phyloP scores from a whole-genome alignment of 2,113 vertebrate genomes.

The Carettochelys insculpta region DNA sequence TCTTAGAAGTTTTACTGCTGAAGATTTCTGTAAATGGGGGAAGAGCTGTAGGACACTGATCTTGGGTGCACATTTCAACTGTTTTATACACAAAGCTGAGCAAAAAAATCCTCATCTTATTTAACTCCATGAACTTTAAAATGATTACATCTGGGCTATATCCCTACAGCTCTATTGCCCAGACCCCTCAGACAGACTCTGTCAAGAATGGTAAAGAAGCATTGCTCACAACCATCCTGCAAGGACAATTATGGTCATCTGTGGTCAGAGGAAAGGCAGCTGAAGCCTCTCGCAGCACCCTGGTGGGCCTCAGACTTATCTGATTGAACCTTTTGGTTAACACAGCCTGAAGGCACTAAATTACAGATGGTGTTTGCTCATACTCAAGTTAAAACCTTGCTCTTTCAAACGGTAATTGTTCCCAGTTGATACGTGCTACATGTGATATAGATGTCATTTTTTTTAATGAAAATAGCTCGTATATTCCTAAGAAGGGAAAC shows the following conservation, averaged over 20 bases:
- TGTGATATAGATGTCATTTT: constrained; percentile 30
- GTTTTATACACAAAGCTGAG: constrained; percentile 21
- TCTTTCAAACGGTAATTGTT: constrained; percentile 65
- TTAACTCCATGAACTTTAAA: constrained; percentile 8
- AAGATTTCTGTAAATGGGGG: background rate
- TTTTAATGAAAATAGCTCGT: constrained; percentile 18
- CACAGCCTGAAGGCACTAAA: constrained; percentile 44
- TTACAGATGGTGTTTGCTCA: constrained; percentile 62
- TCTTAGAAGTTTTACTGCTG: background rate
- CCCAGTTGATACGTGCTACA: constrained; percentile 45
- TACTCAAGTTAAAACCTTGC: constrained; percentile 65
- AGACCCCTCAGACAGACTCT: constrained; percentile 55
- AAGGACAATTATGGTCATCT: constrained; percentile 31
- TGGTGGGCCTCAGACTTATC: constrained; percentile 43
- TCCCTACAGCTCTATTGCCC: background rate
- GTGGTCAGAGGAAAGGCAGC: constrained; percentile 35
- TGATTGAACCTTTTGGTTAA: constrained; percentile 53
- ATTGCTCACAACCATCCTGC: background rate
- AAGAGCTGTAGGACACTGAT: background rate
- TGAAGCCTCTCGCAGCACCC: background rate
- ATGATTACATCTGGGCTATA: constrained; percentile 46
- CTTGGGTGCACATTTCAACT: background rate
- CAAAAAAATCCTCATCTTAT: constrained; percentile 20
- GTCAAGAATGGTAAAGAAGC: background rate
- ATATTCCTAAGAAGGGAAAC: constrained; percentile 8